Evolutionary conservation across 2,113 vertebrate genomes (phyloP).

Genomic region (Aspidoscelis tigris): DNA sequence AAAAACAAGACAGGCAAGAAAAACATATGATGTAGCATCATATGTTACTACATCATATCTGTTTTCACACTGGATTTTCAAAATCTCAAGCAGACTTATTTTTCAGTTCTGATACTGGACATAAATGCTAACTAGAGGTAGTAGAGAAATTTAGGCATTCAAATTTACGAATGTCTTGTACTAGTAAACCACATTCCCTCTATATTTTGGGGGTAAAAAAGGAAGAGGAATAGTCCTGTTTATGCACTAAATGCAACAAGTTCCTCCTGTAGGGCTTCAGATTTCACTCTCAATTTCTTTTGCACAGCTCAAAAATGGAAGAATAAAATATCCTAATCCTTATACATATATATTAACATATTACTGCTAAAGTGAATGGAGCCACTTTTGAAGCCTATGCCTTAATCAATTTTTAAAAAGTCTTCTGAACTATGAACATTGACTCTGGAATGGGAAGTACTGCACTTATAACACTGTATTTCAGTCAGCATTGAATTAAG

Average conservation of each 20-base stretch:
- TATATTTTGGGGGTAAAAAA: slow-evolving; percentile 10
- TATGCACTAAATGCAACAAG: slow-evolving; percentile 59
- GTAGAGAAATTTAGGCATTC: background rate
- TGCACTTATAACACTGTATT: background rate
- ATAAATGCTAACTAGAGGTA: background rate
- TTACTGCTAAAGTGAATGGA: background rate
- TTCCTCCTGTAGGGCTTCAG: slow-evolving; percentile 47
- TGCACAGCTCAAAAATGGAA: background rate
- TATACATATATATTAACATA: background rate
- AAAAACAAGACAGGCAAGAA: background rate
- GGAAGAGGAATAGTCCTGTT: slow-evolving; percentile 13
- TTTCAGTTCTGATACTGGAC: background rate
- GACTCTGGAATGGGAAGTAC: background rate
- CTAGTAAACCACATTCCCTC: background rate
- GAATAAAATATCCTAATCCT: background rate
- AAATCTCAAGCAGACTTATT: background rate
- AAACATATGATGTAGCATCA: no score
- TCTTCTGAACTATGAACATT: background rate
- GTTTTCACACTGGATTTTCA: background rate
- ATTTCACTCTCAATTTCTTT: background rate
- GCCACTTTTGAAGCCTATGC: background rate
- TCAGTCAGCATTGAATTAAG: background rate
- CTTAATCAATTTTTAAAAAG: background rate
- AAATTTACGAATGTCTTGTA: background rate
- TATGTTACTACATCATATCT: background rate